phyloP scores from a whole-genome alignment of 2,888 invertebrate species.

The Megamerina dolium region DNA sequence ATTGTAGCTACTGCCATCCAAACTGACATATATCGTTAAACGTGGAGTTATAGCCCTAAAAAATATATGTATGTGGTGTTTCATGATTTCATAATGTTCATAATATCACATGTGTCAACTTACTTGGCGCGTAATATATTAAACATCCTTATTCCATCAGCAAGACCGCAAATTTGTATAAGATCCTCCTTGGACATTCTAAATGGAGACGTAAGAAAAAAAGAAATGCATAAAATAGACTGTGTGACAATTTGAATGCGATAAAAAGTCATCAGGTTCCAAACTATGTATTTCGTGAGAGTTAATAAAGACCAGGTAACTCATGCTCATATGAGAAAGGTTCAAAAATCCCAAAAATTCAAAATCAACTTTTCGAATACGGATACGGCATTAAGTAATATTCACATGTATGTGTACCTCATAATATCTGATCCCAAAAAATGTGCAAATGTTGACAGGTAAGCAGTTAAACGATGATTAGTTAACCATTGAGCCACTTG shows the following conservation, averaged over 20 bases:
- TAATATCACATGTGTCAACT: no score
- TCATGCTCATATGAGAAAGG: no score
- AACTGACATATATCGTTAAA: constrained; percentile 76
- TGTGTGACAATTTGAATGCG: no score
- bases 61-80: constrained; percentile 20
- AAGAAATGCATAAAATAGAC: no score
- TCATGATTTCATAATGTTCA: background rate
- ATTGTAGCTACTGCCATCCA: constrained; percentile 65
- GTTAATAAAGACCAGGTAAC: no score
- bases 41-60: constrained; percentile 69
- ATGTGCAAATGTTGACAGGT: constrained; percentile 70
- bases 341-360: no score
- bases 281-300: no score
- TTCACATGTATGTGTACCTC: constrained; percentile 49
- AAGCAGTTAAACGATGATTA: constrained; percentile 69
- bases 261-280: no score
- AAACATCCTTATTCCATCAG: constrained; percentile 88
- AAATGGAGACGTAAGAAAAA: no score
- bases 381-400: no score
- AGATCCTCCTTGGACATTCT: constrained; percentile 83
- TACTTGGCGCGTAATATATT: constrained; percentile 83
- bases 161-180: constrained; percentile 88
- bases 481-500: constrained; percentile 78
- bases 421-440: constrained; percentile 87
- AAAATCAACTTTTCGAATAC: no score